Conservation (phyloP, 2,888 invertebrate genomes). For the Pherbina coryleti region DNA sequence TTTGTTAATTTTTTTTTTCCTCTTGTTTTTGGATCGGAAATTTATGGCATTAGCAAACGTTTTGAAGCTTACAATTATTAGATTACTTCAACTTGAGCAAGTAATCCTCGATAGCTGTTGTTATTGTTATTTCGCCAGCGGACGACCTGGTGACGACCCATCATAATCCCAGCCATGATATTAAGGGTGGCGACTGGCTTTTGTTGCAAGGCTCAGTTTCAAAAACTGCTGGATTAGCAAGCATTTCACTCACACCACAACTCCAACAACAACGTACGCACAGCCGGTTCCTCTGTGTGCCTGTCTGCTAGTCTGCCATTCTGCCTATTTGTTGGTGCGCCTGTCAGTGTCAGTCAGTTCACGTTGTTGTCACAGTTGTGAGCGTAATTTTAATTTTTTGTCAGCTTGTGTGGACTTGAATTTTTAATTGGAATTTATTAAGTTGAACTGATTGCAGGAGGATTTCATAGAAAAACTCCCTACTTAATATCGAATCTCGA, state of each 20-base stretch:
- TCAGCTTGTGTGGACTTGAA: conserved; percentile 37
- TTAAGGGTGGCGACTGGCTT: background rate
- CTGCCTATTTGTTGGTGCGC: conserved; percentile 8
- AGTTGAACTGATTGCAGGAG: conserved; percentile 53
- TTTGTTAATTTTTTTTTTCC: background rate
- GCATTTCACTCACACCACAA: background rate
- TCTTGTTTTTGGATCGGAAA: background rate
- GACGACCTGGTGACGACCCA: background rate
- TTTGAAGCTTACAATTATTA: conserved; percentile 34
- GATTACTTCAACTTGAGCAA: conserved; percentile 42
- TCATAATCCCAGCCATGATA: background rate
- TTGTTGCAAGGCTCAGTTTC: background rate
- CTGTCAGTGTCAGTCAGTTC: background rate
- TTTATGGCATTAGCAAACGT: conserved; percentile 1
- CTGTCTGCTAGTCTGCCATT: background rate
- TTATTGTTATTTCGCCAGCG: background rate
- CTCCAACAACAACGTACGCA: background rate
- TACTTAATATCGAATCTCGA: too few relatives aligned
- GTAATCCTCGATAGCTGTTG: conserved; percentile 20
- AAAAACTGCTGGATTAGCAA: background rate
- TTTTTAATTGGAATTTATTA: conserved; percentile 55
- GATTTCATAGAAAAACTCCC: conserved; percentile 31
- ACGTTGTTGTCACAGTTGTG: conserved; percentile 46
- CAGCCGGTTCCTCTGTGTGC: background rate
- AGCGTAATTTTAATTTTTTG: conserved; percentile 49